Evolutionary conservation across 2,113 vertebrate genomes (phyloP).

Genomic region (Thermophis baileyi): DNA sequence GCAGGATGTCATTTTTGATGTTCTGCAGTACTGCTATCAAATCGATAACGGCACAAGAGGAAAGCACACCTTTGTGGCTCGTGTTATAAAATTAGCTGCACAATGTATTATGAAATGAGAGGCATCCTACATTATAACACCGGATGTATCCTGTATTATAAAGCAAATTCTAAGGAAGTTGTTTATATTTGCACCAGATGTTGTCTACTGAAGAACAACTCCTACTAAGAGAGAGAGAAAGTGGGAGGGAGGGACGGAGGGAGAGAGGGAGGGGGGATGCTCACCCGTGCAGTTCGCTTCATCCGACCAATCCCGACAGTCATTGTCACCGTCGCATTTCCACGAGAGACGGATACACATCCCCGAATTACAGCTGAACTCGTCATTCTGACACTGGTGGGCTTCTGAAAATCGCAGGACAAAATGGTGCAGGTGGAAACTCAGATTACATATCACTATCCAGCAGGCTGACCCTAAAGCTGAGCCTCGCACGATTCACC

Average conservation of each 20-base stretch:
- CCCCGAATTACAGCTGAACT: slow-evolving; percentile 90
- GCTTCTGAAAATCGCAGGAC: slow-evolving; percentile 71
- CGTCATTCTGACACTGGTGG: slow-evolving; percentile 84
- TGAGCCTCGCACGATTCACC: neutral
- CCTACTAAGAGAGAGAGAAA: rapidly evolving
- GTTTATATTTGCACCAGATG: neutral
- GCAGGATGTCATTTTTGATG: neutral
- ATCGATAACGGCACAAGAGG: neutral
- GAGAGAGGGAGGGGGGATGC: neutral
- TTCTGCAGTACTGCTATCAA: neutral
- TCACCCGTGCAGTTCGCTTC: slow-evolving; percentile 94
- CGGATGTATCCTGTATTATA: neutral
- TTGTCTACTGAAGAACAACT: neutral
- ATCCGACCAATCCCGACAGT: slow-evolving; percentile 97
- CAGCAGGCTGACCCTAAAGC: neutral
- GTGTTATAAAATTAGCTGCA: neutral
- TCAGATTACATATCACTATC: neutral
- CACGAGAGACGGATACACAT: slow-evolving; percentile 92
- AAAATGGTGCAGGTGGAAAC: neutral
- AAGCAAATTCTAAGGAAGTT: neutral
- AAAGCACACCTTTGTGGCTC: neutral
- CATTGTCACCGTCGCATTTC: slow-evolving; percentile 96
- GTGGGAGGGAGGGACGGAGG: rapidly evolving
- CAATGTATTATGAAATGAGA: neutral
- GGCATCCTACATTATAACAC: neutral